These are phyloP conservation scores for Sebastes oblongus DNA, from an alignment of 2,797 vertebrate genomes.

Conservation along the genomic window DNA sequence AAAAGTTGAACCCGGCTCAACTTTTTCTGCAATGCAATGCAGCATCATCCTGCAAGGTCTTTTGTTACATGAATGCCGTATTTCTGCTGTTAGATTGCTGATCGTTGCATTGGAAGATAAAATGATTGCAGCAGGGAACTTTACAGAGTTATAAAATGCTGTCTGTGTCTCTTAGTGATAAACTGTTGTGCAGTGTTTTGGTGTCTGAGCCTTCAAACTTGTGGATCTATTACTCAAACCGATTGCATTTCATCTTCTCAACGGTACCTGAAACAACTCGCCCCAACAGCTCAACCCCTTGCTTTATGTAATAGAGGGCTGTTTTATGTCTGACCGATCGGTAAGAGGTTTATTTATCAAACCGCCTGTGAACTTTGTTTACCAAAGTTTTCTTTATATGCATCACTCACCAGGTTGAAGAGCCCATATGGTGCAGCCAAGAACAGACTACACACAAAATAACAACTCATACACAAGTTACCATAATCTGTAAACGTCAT, in stretches of 20 bases:
- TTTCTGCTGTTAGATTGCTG: background rate
- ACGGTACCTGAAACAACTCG: background rate
- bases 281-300: no score
- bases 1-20: background rate
- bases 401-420: background rate
- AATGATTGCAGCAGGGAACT: background rate
- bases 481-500: background rate
- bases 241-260: background rate
- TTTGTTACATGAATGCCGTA: background rate
- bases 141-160: background rate
- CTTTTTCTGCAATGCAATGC: background rate
- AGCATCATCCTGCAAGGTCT: background rate
- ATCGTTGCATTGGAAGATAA: background rate
- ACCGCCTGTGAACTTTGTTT: background rate
- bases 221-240: background rate
- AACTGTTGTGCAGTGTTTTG: background rate
- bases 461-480: background rate
- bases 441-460: background rate
- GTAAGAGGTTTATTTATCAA: background rate
- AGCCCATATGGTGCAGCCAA: background rate
- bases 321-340: background rate
- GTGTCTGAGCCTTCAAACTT: background rate
- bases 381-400: background rate
- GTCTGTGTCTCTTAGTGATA: background rate
- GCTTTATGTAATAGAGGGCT: background rate